These are phyloP conservation scores for Heterotis niloticus DNA, from an alignment of 2,113 vertebrate species.

Conservation along the genomic window DNA sequence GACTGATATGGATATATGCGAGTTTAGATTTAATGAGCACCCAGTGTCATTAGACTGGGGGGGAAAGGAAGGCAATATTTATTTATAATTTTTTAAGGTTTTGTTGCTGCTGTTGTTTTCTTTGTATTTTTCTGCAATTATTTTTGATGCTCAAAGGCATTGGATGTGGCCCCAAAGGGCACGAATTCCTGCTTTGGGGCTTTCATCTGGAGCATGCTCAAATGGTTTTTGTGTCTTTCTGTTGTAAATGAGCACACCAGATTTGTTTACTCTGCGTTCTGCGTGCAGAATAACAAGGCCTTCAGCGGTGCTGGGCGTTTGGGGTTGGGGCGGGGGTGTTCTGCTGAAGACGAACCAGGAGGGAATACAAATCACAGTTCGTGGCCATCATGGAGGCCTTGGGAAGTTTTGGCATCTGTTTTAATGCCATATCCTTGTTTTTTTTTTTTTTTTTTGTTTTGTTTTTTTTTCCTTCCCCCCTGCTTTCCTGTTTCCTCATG, in stretches of 20 bases:
- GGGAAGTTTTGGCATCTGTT: too few relatives aligned
- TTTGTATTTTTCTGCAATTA: constrained; percentile 23
- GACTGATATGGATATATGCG: constrained; percentile 4
- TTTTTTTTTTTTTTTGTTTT: too few relatives aligned
- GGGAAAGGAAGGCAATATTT: not conserved
- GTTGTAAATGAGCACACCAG: constrained; percentile 19
- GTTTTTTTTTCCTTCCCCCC: too few relatives aligned
- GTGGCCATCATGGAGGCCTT: too few relatives aligned
- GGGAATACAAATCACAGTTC: not conserved
- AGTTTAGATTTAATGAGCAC: constrained; percentile 19
- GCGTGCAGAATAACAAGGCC: not conserved
- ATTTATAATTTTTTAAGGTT: constrained; percentile 20
- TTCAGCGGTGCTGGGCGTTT: not conserved
- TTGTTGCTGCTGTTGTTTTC: not conserved
- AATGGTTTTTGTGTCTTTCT: not conserved
- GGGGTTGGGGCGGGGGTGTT: not conserved
- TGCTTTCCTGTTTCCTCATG: too few relatives aligned
- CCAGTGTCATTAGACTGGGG: constrained; percentile 6
- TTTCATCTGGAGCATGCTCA: constrained; percentile 22
- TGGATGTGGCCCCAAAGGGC: not conserved
- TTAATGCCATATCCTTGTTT: too few relatives aligned
- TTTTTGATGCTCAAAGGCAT: constrained; percentile 21
- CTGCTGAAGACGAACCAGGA: not conserved
- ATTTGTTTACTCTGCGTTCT: constrained; percentile 6
- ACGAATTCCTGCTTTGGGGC: not conserved